phyloP scores from a whole-genome alignment of 2,888 invertebrate genomes.

The Temnothorax rugatulus region DNA sequence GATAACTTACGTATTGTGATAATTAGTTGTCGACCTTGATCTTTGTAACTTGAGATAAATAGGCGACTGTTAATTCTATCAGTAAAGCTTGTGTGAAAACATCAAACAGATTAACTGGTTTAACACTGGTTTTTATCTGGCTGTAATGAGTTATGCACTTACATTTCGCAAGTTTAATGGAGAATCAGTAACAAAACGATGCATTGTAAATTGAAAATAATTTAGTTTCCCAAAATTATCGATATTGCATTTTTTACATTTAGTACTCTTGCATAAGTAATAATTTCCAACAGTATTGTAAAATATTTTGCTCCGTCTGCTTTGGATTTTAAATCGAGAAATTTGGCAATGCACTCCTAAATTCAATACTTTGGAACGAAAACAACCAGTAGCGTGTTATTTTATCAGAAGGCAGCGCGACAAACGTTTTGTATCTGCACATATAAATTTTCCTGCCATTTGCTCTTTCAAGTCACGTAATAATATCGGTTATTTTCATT shows the following conservation, averaged over 20 bases:
- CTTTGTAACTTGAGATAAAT: constrained; percentile 8
- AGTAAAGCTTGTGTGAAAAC: neutral
- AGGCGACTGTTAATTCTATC: neutral
- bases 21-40: constrained; percentile 9
- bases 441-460: neutral
- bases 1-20: neutral
- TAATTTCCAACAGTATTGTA: neutral
- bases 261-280: neutral
- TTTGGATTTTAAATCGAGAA: neutral
- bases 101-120: neutral
- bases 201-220: neutral
- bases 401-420: neutral
- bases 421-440: neutral
- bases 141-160: neutral
- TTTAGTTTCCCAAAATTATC: neutral
- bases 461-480: neutral
- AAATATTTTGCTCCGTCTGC: neutral
- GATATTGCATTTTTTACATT: neutral
- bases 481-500: neutral
- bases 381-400: neutral
- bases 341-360: neutral
- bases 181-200: neutral
- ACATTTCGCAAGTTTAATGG: neutral
- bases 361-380: neutral
- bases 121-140: too few species aligned